phyloP scores from a whole-genome alignment of 2,113 vertebrate species.

The Mohoua ochrocephala region DNA sequence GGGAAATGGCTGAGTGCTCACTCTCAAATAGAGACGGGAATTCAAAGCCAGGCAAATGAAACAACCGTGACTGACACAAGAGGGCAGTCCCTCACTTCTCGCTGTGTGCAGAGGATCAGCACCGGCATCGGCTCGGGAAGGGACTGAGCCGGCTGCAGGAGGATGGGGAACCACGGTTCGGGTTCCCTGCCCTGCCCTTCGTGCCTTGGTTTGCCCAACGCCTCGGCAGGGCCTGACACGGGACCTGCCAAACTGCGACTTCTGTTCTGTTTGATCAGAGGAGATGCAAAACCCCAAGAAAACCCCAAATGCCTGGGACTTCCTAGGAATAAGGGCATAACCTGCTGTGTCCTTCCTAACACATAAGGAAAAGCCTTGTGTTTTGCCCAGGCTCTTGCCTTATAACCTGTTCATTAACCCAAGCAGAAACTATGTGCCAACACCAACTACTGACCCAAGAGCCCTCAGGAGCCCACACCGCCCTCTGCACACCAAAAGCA shows the following conservation, averaged over 20 bases:
- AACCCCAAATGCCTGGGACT: neutral
- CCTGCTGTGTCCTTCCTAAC: neutral
- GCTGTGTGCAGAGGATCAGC: accelerated
- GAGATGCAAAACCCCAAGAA: neutral
- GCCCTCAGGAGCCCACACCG: neutral
- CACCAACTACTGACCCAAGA: neutral
- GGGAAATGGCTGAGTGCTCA: neutral
- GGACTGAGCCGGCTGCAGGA: neutral
- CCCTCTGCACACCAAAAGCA: neutral
- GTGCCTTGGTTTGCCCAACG: neutral
- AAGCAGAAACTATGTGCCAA: neutral
- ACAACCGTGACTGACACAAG: neutral
- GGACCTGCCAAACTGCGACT: accelerated
- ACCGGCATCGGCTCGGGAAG: neutral
- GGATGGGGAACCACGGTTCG: accelerated
- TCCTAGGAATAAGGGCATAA: neutral
- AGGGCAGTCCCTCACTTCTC: constrained; percentile 1
- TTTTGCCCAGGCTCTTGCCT: neutral
- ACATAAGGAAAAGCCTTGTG: neutral
- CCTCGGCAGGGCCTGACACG: neutral
- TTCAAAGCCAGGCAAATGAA: neutral
- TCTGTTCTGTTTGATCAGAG: neutral
- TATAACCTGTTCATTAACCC: neutral
- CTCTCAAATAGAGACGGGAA: neutral
- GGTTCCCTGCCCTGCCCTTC: neutral